Base-by-base conservation (phyloP, 2,888 invertebrate species). In the Agrochola lota region DNA sequence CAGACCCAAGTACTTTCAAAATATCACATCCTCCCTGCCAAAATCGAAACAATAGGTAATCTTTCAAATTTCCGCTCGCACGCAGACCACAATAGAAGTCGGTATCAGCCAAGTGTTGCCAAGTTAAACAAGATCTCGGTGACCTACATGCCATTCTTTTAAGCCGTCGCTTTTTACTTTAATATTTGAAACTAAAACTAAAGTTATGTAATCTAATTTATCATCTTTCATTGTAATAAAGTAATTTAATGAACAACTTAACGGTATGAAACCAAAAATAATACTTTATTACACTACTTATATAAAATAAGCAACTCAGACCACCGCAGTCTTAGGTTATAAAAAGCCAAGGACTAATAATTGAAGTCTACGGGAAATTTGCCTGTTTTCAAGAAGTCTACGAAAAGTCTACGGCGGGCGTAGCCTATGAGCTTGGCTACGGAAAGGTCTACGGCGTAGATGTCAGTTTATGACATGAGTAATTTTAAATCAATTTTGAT, bases 1-100 rank as follows among this genome's bases (percentile, higher is more conserved):
- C 35, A 66, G 20, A 35, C 35, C 8, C 15, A 59, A 73, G 71
- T 78, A 74, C 60, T 69, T 72, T 26, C n/a, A 12, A 68, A 74
- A 60, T 40, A 66, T 73, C 80, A 80, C 68, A 81, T 82, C 79
- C 76, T 81, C 75, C 71, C 67, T 72, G 75, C 80, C 71, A 81
- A 85, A 86, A 87, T 70, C 74, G 55, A 63, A 76, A 79, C 84
- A 83, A 86, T 85, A 74, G 80, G 71, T 78, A 85, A 83, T 87
- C 78, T 85, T 86, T 85, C 82, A 85, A 87, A 90, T 85, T 88
- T 88, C 86, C 86, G 85, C 59, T 78, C 70, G 66, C 71, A 71
- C 71, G 72, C 64, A 71, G 71, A 74, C 85, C 64, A 74, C 79
- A 78, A 84, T 71, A 71, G 71, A 72, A 80, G 59, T 62, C 40